Evolutionary conservation across 2,797 vertebrate species (phyloP), one percentile per base, ranked within the genome.

Genomic region (Sebastiscus albofasciatus): DNA sequence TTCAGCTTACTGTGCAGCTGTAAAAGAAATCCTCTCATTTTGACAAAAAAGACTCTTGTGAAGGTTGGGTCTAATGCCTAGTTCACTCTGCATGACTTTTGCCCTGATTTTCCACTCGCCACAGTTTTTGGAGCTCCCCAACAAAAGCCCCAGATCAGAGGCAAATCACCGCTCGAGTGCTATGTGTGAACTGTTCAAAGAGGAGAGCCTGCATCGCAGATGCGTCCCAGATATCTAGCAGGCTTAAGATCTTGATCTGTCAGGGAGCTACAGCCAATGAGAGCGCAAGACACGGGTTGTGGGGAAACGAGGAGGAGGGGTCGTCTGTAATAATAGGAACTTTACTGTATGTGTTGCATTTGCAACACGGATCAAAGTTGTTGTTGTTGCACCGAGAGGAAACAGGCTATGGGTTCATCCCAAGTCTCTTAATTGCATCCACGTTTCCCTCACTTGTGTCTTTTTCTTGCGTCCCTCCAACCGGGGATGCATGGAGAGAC

Each of bases 221-320:
- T 52, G 49, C 8, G 9, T 52, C 42, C 6, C 42, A 46, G 20
- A 52, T 52, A n/a, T 52, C 49, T 52, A n/a, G 20, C 49, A 52
- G 18, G 49, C 49, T 52, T 10, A 52, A 52, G 8, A n/a, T 52
- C 20, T 1, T 20, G 20, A 52, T 52, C 8, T 52, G 49, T 52
- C 49, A 0, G 20, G 49, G 49, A 20, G 49, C 49, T 52, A 4
- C 49, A 52, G 49, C 2, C 20, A 52, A n/a, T n/a, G 20, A 52
- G 49, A 1, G 49, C 18, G 1, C 0, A n/a, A 52, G 49, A 52
- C 20, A n/a, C 0, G 8, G 49, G 20, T 52, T n/a, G 20, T 1
- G 49, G 20, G 46, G 0, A 52, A 52, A n/a, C 8, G 3, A n/a
- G 4, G 0, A 0, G 49, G 49, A 52, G 49, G 49, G 49, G 49